Conservation (phyloP, 2,888 invertebrate species). For the Portevinia maculata region DNA sequence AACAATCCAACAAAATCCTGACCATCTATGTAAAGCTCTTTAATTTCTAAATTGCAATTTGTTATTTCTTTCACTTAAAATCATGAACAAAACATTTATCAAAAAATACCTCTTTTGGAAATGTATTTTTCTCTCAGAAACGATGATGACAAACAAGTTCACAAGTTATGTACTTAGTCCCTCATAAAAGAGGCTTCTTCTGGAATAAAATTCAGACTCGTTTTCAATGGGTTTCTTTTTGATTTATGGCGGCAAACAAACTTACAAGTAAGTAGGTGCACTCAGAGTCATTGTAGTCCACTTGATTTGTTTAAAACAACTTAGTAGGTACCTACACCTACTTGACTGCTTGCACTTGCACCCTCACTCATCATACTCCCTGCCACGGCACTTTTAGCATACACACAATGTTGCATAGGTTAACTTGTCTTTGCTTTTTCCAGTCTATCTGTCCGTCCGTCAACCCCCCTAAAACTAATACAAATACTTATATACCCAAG, state of each 20-base stretch:
- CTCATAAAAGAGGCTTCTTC: slow-evolving; percentile 7
- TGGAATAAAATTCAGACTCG: slow-evolving; percentile 50
- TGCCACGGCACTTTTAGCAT: too few species aligned
- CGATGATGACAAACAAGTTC: slow-evolving; percentile 12
- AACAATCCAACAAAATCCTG: too few species aligned
- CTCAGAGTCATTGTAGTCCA: slow-evolving; percentile 34
- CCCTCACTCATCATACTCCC: not conserved
- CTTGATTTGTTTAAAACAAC: slow-evolving; percentile 49
- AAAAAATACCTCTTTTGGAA: too few species aligned
- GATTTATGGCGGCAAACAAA: slow-evolving; percentile 41
- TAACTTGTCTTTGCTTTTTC: slow-evolving; percentile 3
- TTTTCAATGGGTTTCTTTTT: slow-evolving; percentile 56
- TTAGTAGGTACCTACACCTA: too few species aligned
- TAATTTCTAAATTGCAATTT: too few species aligned
- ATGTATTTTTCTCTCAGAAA: slow-evolving; percentile 1
- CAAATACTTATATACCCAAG: too few species aligned
- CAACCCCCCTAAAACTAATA: not conserved
- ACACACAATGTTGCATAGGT: slow-evolving; percentile 45
- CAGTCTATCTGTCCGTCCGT: too few species aligned
- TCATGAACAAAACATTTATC: too few species aligned
- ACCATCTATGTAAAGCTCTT: too few species aligned
- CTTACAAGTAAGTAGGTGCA: too few species aligned
- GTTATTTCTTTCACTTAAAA: too few species aligned
- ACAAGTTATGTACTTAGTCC: slow-evolving; percentile 3
- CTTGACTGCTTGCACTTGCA: slow-evolving; percentile 5